A percentile compares a stretch with the other conserved stretches of the same genome.
phyloP scores from a whole-genome alignment of 2,797 vertebrate genomes.

The Syngnathus rostellatus region DNA sequence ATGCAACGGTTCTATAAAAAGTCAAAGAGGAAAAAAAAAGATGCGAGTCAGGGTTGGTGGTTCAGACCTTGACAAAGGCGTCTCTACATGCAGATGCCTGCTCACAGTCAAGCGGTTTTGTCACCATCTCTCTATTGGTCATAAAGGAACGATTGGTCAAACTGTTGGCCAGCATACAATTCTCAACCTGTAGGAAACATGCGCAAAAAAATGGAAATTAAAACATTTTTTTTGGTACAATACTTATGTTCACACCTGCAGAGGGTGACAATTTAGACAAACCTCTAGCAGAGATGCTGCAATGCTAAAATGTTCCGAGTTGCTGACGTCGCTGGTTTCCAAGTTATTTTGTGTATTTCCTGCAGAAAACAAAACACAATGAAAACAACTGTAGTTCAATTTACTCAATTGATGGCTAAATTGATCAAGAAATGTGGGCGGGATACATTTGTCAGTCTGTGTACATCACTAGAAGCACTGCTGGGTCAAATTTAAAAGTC shows the following conservation, averaged over 20 bases:
- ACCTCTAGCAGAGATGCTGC: slow-evolving; percentile 86
- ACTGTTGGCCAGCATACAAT: slow-evolving; percentile 78
- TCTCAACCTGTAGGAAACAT: neutral
- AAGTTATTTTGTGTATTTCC: slow-evolving; percentile 92
- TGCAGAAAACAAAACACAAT: slow-evolving; percentile 36
- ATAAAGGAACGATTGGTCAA: slow-evolving; percentile 92
- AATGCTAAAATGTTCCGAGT: slow-evolving; percentile 71
- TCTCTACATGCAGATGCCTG: slow-evolving; percentile 90
- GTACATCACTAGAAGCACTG: too few relatives aligned
- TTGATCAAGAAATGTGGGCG: too few relatives aligned
- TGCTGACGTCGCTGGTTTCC: slow-evolving; percentile 87
- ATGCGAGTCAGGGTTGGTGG: neutral
- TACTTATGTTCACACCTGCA: neutral
- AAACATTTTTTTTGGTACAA: neutral
- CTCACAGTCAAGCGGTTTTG: slow-evolving; percentile 89
- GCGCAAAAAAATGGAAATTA: neutral
- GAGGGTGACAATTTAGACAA: neutral
- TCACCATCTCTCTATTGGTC: slow-evolving; percentile 91
- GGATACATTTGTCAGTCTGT: too few relatives aligned
- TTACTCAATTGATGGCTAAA: too few relatives aligned
- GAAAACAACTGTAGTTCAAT: neutral
- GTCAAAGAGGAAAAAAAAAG: neutral
- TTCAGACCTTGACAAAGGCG: slow-evolving; percentile 87
- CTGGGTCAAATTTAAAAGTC: too few relatives aligned
- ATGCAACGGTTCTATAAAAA: too few relatives aligned